A percentile compares a stretch with the other conserved stretches of the same genome.
phyloP scores from a whole-genome alignment of 2,113 vertebrate genomes.

The Indicator indicator region DNA sequence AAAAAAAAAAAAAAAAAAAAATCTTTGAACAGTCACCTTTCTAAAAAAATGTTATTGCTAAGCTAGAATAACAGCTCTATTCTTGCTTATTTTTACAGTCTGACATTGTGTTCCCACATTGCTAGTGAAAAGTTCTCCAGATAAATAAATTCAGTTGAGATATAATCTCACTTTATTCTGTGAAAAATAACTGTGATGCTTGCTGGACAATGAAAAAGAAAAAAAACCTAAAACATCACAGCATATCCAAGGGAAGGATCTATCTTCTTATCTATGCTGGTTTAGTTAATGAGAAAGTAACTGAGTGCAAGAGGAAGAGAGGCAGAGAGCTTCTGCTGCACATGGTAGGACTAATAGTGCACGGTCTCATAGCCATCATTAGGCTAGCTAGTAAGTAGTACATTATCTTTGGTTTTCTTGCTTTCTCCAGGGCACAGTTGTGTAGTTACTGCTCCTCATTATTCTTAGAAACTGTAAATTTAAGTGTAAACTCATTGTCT shows the following conservation, averaged over 20 bases:
- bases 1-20: conserved; percentile 49
- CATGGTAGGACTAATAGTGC: background rate
- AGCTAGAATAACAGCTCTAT: conserved; percentile 8
- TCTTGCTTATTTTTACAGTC: conserved; percentile 33
- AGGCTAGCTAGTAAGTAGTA: conserved; percentile 26
- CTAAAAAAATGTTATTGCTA: background rate
- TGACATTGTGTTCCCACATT: background rate
- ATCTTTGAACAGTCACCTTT: background rate
- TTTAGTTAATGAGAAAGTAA: conserved; percentile 31
- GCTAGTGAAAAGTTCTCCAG: conserved; percentile 35
- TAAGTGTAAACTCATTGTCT: conserved; percentile 49
- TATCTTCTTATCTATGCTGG: background rate
- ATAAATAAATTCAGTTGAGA: conserved; percentile 24
- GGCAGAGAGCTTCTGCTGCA: conserved; percentile 1
- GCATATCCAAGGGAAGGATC: background rate
- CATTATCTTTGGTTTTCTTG: conserved; percentile 41
- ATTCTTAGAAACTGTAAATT: conserved; percentile 32
- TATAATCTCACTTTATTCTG: conserved; percentile 11
- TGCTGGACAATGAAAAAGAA: background rate
- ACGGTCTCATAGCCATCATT: conserved; percentile 27
- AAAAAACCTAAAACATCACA: background rate
- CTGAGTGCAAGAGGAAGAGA: background rate
- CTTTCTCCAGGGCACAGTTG: conserved; percentile 53
- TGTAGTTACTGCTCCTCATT: conserved; percentile 18
- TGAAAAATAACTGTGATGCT: background rate